Percentiles rank a stretch among this genome's conserved stretches.
Evolutionary conservation across 2,888 invertebrate species (phyloP).

Genomic region (Masnerella sp.): DNA sequence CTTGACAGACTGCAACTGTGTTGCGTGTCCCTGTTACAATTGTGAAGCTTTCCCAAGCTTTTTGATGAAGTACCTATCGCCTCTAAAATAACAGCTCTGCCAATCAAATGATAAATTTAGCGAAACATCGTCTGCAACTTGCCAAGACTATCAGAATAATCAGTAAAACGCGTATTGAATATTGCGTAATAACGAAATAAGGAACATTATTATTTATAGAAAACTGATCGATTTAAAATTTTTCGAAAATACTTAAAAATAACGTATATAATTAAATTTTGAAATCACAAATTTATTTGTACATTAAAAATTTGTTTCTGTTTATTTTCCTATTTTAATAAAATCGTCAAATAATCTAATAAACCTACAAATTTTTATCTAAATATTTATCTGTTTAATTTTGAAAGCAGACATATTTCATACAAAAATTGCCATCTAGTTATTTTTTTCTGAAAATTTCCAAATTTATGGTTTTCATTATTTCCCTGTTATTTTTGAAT

Average conservation of each 20-base stretch:
- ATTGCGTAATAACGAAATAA: constrained; percentile 6
- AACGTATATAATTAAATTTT: not conserved
- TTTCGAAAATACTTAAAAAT: not conserved
- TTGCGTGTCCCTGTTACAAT: constrained; percentile 41
- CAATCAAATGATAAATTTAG: constrained; percentile 52
- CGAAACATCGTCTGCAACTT: constrained; percentile 36
- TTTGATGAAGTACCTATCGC: constrained; percentile 52
- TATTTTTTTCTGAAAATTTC: too few species aligned
- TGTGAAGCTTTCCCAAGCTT: constrained; percentile 32
- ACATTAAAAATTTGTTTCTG: too few species aligned
- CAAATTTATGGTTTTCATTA: too few species aligned
- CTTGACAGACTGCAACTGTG: constrained; percentile 37
- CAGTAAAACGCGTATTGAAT: constrained; percentile 20
- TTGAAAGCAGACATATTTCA: too few species aligned
- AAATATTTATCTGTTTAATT: too few species aligned
- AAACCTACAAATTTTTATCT: too few species aligned
- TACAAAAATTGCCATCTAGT: too few species aligned
- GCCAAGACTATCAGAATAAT: constrained; percentile 21
- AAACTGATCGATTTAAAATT: too few species aligned
- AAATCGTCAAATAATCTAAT: too few species aligned
- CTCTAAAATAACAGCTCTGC: constrained; percentile 50
- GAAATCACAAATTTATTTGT: too few species aligned
- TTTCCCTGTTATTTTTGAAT: too few species aligned
- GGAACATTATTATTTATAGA: not conserved
- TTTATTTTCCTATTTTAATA: too few species aligned